Base-by-base conservation (phyloP, 2,888 invertebrate species). In the Hermaeophaga mercurialis region DNA sequence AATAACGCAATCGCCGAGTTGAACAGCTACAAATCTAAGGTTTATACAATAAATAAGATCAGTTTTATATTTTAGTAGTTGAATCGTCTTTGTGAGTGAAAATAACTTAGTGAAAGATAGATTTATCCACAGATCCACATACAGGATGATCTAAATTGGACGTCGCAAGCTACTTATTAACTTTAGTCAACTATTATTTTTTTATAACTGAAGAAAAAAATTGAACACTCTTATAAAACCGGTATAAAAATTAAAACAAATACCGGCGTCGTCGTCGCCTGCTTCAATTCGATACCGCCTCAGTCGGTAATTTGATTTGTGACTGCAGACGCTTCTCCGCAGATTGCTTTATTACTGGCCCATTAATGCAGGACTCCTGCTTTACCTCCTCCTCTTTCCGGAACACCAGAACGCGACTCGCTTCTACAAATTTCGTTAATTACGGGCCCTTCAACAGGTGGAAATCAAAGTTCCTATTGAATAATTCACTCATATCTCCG, bases 391-490 rank as follows among this genome's bases (percentile, higher is more conserved):
- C 66, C 61, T 61, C 65, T 61, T 53, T 60, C 55, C 58, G 59
- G 54, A 34, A 61, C 56, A 26, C 31, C 24, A 19, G 31, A 31
- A 31, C 31, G 31, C 41, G n/a, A 60, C 58, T 59, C 47, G 66
- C 69, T 69, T 71, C 63, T 70, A 70, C 70, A 73, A 73, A 75
- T 75, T 72, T 73, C 72, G 73, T 73, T 75, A 75, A 74, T 75
- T 74, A 72, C 71, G 67, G 67, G 67, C 39, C 47, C 18, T 74
- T 74, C 74, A 75, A 73, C 74, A 73, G 75, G 74, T 11, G 74
- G 72, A 64, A 65, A 67, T 64, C 50, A 52, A 48, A 50, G 31
- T 50, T 33, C 31, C 26, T 36, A 31, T 50, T 50, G 41, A 31
- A 50, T 50, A 50, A 41, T 50, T 41, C 41, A 50, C 28, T 31